These are phyloP conservation scores for Scleropages formosus DNA, from an alignment of 2,797 vertebrate genomes.

Conservation along the genomic window DNA sequence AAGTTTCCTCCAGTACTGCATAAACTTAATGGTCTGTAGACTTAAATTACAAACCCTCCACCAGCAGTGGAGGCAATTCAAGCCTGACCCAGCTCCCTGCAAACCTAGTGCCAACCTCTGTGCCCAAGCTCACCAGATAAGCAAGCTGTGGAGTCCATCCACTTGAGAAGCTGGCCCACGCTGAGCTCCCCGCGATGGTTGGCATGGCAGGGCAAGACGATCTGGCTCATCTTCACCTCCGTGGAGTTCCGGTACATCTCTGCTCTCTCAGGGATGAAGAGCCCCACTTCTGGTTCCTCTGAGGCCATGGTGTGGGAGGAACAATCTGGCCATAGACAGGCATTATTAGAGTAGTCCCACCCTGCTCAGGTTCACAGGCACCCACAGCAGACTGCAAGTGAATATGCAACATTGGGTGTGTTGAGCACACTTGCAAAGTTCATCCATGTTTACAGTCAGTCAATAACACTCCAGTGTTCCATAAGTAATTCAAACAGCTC, in stretches of 20 bases:
- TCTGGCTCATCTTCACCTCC: conserved; percentile 95
- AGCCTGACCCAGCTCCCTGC: neutral
- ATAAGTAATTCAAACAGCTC: too few relatives aligned
- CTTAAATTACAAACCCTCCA: too few relatives aligned
- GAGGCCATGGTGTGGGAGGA: conserved; percentile 52
- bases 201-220: conserved; percentile 90
- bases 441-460: neutral
- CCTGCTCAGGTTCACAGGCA: neutral
- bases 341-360: neutral
- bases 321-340: conserved; percentile 10
- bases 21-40: too few relatives aligned
- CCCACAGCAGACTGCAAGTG: too few relatives aligned
- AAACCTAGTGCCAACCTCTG: neutral
- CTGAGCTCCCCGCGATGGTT: conserved; percentile 88
- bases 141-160: conserved; percentile 95
- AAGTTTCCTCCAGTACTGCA: too few relatives aligned
- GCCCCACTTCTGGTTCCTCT: conserved; percentile 42
- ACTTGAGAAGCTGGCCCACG: conserved; percentile 89
- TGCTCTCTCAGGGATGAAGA: conserved; percentile 57
- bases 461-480: neutral
- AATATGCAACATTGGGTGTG: neutral
- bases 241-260: conserved; percentile 77
- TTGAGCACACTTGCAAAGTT: too few relatives aligned
- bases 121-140: conserved; percentile 76
- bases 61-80: too few relatives aligned